Conservation (phyloP, 2,888 invertebrate genomes). For the Drosophila vallismaia region DNA sequence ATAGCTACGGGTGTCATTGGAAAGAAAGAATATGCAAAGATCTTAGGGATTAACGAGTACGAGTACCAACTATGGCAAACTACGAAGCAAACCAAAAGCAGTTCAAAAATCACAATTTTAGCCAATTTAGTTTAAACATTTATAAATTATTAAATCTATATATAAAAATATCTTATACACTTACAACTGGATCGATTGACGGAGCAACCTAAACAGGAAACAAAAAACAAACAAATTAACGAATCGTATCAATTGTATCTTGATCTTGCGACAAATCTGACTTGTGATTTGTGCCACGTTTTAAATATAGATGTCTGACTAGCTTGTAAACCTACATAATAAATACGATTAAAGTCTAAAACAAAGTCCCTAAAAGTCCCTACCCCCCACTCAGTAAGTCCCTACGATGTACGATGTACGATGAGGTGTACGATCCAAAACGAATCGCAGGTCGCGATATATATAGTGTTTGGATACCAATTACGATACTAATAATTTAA, state of each 20-base stretch:
- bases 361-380: conserved; percentile 8
- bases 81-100: conserved; percentile 79
- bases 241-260: conserved; percentile 77
- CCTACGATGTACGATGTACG: conserved; percentile 52
- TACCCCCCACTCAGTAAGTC: conserved; percentile 40
- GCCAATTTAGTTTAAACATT: conserved; percentile 77
- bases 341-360: conserved; percentile 51
- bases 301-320: conserved; percentile 80
- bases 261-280: conserved; percentile 77
- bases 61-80: conserved; percentile 54
- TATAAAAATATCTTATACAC: conserved; percentile 46
- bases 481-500: conserved; percentile 62
- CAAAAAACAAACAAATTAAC: conserved; percentile 49
- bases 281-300: conserved; percentile 79
- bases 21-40: conserved; percentile 31
- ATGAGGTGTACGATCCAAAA: conserved; percentile 32
- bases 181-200: conserved; percentile 41
- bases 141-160: conserved; percentile 63
- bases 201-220: conserved; percentile 21
- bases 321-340: conserved; percentile 65
- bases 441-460: conserved; percentile 40
- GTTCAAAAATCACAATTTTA: conserved; percentile 77
- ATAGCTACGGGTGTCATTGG: conserved; percentile 61
- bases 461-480: conserved; percentile 57
- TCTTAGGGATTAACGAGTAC: conserved; percentile 48